Conservation (phyloP, 1,140 invertebrate genomes). For the Drosophila mayri region DNA sequence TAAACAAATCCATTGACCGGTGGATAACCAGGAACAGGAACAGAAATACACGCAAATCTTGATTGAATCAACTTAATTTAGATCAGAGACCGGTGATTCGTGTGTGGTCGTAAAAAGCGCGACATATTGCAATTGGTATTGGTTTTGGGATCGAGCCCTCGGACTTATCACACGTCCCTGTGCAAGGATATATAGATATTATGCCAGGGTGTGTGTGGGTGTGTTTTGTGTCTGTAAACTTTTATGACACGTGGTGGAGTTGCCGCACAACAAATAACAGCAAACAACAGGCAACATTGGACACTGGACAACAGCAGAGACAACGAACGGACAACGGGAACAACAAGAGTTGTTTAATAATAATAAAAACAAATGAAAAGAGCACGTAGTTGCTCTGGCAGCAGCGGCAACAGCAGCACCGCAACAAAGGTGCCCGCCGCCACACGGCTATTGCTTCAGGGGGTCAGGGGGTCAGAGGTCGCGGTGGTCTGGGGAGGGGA, state of each 20-base stretch:
- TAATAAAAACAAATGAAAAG: conserved; percentile 82
- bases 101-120: conserved; percentile 78
- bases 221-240: conserved; percentile 70
- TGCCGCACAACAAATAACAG: conserved; percentile 67
- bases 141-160: conserved; percentile 12
- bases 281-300: conserved; percentile 29
- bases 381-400: conserved; percentile 70
- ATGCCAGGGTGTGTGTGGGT: neutral
- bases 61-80: conserved; percentile 83
- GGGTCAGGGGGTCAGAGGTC: conserved; percentile 15
- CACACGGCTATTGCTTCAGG: conserved; percentile 17
- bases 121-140: conserved; percentile 69
- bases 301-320: conserved; percentile 26
- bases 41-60: conserved; percentile 72
- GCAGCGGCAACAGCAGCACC: conserved; percentile 29
- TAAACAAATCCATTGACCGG: conserved; percentile 75
- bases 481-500: neutral
- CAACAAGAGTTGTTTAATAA: conserved; percentile 79
- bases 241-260: conserved; percentile 76
- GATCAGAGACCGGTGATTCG: conserved; percentile 79
- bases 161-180: conserved; percentile 75
- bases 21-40: conserved; percentile 2
- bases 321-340: conserved; percentile 33
- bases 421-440: conserved; percentile 31
- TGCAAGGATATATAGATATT: conserved; percentile 1